phyloP scores from a whole-genome alignment of 2,113 vertebrate species.

The Muntiacus reevesi region DNA sequence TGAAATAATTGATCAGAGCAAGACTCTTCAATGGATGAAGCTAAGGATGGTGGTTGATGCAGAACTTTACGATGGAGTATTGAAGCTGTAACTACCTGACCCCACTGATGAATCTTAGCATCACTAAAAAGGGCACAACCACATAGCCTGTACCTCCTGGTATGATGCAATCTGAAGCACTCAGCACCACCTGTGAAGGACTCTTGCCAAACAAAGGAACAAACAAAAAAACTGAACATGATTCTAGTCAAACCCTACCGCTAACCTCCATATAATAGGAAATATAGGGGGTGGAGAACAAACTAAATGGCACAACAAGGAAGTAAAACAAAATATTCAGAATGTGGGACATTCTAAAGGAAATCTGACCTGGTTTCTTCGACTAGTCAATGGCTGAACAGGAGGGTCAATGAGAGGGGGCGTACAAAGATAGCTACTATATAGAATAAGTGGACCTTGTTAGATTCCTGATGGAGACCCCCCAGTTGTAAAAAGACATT shows the following conservation, averaged over 20 bases:
- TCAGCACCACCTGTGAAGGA: neutral
- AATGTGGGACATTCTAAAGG: neutral
- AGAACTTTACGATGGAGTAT: neutral
- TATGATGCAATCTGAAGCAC: neutral
- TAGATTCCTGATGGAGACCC: neutral
- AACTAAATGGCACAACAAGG: neutral
- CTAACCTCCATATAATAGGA: neutral
- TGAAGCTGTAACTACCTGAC: neutral
- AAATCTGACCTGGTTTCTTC: neutral
- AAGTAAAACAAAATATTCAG: neutral
- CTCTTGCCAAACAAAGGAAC: neutral
- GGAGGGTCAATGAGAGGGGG: neutral
- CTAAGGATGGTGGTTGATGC: neutral
- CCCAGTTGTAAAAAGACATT: neutral
- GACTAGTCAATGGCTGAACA: neutral
- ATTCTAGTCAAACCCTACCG: neutral
- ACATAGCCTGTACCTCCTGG: neutral
- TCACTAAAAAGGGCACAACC: neutral
- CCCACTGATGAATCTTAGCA: neutral
- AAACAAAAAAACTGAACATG: neutral
- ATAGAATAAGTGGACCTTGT: neutral
- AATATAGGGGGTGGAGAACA: neutral
- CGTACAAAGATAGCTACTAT: neutral
- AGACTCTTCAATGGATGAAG: neutral
- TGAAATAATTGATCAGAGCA: slow-evolving; percentile 9